Conservation (phyloP, 2,888 invertebrate genomes). For the Erebia palarica region DNA sequence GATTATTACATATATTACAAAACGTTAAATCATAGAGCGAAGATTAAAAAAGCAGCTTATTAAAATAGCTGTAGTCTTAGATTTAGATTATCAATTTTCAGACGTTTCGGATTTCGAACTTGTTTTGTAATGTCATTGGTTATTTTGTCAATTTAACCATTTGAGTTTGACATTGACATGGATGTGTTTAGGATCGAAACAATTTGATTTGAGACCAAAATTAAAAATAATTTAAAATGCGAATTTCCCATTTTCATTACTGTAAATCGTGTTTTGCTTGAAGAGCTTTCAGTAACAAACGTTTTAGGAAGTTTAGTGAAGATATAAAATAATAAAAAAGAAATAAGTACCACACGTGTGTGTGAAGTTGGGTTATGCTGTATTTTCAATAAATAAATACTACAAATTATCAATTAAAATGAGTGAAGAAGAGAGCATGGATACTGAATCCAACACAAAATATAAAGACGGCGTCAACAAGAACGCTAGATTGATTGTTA, state of each 20-base stretch:
- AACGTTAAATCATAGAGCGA: no score
- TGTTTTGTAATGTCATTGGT: no score
- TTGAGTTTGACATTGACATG: neutral
- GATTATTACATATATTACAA: no score
- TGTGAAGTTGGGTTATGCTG: constrained; percentile 11
- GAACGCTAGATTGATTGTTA: constrained; percentile 86
- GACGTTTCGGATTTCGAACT: no score
- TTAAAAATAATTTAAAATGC: neutral
- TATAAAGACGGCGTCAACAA: constrained; percentile 48
- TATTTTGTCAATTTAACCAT: neutral
- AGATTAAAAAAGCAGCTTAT: no score
- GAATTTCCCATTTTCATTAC: neutral
- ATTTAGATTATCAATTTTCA: no score
- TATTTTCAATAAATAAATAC: neutral
- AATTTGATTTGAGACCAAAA: no score
- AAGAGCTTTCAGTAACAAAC: neutral
- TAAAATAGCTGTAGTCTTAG: no score
- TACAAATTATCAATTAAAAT: constrained; percentile 25
- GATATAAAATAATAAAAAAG: constrained; percentile 5
- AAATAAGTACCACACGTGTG: constrained; percentile 4
- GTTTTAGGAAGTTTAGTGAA: neutral
- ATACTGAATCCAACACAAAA: constrained; percentile 49
- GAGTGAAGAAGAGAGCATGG: constrained; percentile 44
- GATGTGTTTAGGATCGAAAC: neutral
- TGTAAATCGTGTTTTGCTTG: neutral